A percentile compares a stretch with the other conserved stretches of the same genome.
phyloP scores from a whole-genome alignment of 2,888 invertebrate species.

The Volucella bombylans region DNA sequence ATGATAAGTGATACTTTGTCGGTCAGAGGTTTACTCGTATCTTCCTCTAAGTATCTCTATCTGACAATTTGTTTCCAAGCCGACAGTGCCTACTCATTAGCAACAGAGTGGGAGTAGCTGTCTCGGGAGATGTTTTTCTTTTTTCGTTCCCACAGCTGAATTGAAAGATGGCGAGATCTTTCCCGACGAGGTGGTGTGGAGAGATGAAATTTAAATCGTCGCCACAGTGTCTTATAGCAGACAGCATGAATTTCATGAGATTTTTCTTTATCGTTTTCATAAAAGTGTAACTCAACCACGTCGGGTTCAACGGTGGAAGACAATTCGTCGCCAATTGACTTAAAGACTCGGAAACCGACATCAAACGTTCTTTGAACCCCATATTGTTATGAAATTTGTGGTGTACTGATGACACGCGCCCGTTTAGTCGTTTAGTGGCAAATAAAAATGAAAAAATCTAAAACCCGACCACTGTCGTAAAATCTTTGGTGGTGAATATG shows the following conservation, averaged over 20 bases:
- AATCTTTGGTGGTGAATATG: not conserved
- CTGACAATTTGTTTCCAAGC: not conserved
- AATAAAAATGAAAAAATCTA: not conserved
- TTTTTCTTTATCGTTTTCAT: not conserved
- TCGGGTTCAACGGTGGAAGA: not conserved
- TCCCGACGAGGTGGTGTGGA: no score
- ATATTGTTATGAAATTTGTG: not conserved
- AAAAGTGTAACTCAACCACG: no score
- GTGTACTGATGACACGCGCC: not conserved
- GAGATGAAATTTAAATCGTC: not conserved
- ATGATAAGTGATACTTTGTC: not conserved
- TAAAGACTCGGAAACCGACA: not conserved
- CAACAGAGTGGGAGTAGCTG: not conserved
- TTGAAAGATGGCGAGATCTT: no score
- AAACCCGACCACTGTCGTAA: not conserved
- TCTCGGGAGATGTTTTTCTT: not conserved
- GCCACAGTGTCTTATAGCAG: constrained; percentile 26
- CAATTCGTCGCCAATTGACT: constrained; percentile 1
- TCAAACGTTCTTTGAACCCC: constrained; percentile 2
- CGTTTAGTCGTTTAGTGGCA: not conserved
- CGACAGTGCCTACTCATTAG: constrained; percentile 4
- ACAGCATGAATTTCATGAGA: constrained; percentile 9
- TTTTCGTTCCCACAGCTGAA: not conserved
- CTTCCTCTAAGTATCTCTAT: not conserved
- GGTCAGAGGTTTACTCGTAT: not conserved